phyloP scores from a whole-genome alignment of 2,113 vertebrate genomes.

The Nibea coibor region DNA sequence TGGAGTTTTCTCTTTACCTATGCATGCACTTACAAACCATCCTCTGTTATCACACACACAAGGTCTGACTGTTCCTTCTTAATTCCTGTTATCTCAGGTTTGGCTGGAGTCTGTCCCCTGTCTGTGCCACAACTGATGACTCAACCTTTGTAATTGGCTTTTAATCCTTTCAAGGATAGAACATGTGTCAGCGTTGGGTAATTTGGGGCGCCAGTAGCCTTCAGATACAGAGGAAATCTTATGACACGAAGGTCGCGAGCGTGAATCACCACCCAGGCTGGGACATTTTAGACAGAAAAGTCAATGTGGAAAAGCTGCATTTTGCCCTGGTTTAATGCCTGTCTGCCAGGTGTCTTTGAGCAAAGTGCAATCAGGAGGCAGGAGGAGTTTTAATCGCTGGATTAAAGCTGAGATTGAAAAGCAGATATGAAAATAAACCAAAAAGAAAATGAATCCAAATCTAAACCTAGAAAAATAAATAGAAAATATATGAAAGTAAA shows the following conservation, averaged over 20 bases:
- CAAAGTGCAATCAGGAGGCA: background rate
- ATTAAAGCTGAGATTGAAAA: background rate
- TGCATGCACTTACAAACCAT: background rate
- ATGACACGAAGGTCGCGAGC: conserved; percentile 33
- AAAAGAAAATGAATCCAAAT: background rate
- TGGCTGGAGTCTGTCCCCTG: conserved; percentile 21
- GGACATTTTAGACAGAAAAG: conserved; percentile 14
- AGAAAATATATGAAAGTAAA: background rate
- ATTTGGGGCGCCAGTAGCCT: conserved; percentile 36
- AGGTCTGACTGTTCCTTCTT: conserved; percentile 13
- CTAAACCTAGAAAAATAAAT: background rate
- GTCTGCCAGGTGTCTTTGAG: background rate
- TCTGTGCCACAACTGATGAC: conserved; percentile 58
- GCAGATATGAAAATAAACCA: background rate
- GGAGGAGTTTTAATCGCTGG: background rate
- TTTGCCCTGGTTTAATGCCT: background rate
- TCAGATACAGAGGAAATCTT: conserved; percentile 26
- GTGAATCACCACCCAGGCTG: conserved; percentile 38
- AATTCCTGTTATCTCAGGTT: conserved; percentile 50
- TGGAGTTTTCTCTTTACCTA: background rate
- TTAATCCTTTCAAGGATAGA: conserved; percentile 59
- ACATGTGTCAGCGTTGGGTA: conserved; percentile 49
- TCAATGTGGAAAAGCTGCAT: background rate
- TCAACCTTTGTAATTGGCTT: conserved; percentile 66
- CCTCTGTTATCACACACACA: conserved; percentile 4